A percentile compares a stretch with the other conserved stretches of the same genome.
phyloP scores from a whole-genome alignment of 2,888 invertebrate species.

The Drosophila subsilvestris region DNA sequence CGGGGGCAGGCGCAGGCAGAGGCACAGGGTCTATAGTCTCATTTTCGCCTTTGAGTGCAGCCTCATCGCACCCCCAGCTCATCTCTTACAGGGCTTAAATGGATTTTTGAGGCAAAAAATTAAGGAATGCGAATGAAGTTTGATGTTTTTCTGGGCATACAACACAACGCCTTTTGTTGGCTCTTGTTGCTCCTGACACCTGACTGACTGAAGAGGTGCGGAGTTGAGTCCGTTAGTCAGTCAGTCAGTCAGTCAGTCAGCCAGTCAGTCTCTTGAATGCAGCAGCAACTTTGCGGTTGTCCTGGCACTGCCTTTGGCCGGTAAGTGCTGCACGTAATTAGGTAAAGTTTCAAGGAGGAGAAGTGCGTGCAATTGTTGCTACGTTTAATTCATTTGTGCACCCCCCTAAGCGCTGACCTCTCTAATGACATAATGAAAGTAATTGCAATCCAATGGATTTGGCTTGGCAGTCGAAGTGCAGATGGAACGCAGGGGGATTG shows the following conservation, averaged over 20 bases:
- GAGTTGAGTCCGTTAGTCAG: background rate
- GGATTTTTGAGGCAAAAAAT: conserved; percentile 27
- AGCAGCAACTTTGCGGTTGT: background rate
- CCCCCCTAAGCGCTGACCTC: background rate
- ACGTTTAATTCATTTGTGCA: background rate
- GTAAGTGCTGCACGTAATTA: background rate
- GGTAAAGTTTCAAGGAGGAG: background rate
- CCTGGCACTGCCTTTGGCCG: background rate
- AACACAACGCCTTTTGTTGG: conserved; percentile 42
- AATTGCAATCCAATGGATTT: background rate
- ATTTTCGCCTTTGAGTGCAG: conserved; percentile 49
- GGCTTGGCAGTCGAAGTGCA: too few relatives aligned
- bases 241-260: background rate
- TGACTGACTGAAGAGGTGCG: background rate
- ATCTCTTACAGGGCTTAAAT: conserved; percentile 14
- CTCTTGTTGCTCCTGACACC: conserved; percentile 21
- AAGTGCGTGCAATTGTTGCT: background rate
- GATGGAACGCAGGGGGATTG: too few relatives aligned
- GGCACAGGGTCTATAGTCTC: conserved; percentile 9
- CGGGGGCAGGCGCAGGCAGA: background rate
- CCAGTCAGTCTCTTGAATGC: background rate
- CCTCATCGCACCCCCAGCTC: background rate
- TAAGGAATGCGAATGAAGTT: conserved; percentile 18
- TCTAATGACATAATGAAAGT: background rate
- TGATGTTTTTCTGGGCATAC: conserved; percentile 24